Evolutionary conservation across 2,797 vertebrate genomes (phyloP).

Genomic region (Spatula clypeata): DNA sequence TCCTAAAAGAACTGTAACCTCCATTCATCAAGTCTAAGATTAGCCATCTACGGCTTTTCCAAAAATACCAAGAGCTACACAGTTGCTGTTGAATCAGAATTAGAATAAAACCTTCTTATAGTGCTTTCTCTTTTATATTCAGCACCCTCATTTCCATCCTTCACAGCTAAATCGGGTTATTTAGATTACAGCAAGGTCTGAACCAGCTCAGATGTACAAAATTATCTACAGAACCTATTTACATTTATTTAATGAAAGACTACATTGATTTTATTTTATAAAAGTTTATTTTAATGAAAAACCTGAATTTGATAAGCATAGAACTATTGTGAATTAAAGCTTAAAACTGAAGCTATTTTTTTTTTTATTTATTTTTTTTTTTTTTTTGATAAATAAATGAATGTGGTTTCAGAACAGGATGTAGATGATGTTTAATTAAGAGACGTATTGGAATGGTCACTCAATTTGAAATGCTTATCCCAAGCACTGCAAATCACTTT

Average conservation of each 20-base stretch:
- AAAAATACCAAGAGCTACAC: slow-evolving; percentile 47
- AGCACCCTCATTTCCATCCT: slow-evolving; percentile 58
- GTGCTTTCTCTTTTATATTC: slow-evolving; percentile 66
- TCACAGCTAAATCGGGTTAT: slow-evolving; percentile 61
- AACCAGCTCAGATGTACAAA: slow-evolving; percentile 53
- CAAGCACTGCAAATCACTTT: not conserved
- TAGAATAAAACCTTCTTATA: slow-evolving; percentile 55
- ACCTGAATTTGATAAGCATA: slow-evolving; percentile 35
- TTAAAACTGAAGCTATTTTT: not conserved
- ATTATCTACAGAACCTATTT: slow-evolving; percentile 66
- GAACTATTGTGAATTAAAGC: slow-evolving; percentile 8
- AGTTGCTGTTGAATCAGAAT: slow-evolving; percentile 58
- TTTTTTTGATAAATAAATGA: not conserved
- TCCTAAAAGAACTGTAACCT: slow-evolving; percentile 36
- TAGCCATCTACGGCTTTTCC: slow-evolving; percentile 47
- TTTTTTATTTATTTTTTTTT: too few relatives aligned
- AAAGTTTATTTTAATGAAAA: not conserved
- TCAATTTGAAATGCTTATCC: not conserved
- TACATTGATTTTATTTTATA: not conserved
- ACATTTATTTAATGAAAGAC: slow-evolving; percentile 72
- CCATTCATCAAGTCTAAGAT: slow-evolving; percentile 52
- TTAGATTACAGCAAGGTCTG: slow-evolving; percentile 67
- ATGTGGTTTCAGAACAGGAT: not conserved
- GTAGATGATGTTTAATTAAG: not conserved
- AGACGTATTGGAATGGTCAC: not conserved